A percentile compares a stretch with the other conserved stretches of the same genome.
phyloP scores from a whole-genome alignment of 1,140 invertebrate genomes.

The Amyelois transitella region DNA sequence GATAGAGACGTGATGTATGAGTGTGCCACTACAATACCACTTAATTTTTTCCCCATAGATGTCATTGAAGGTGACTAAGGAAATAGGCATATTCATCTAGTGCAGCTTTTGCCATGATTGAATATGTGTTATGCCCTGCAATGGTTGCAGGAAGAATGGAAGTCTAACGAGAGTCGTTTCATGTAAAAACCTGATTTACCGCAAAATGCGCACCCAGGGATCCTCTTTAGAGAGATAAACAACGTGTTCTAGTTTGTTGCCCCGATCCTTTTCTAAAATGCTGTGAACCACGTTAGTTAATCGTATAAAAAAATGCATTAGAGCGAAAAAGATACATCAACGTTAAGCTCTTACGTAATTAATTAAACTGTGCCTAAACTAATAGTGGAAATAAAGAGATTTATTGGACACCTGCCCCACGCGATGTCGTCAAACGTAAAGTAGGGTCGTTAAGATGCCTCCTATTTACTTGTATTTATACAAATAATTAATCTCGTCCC shows the following conservation, averaged over 20 bases:
- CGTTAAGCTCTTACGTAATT: background rate
- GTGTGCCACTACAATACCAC: too few relatives aligned
- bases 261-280: background rate
- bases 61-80: too few relatives aligned
- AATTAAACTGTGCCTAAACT: conserved; percentile 7
- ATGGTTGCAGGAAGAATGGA: too few relatives aligned
- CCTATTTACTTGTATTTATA: background rate
- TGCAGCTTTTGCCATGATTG: too few relatives aligned
- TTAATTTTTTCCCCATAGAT: too few relatives aligned
- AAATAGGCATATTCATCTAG: too few relatives aligned
- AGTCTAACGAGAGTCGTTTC: too few relatives aligned
- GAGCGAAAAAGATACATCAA: background rate
- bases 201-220: too few relatives aligned
- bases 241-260: background rate
- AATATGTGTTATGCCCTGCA: too few relatives aligned
- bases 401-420: conserved; percentile 6
- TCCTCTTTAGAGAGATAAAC: too few relatives aligned
- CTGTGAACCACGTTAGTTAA: background rate
- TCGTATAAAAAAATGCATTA: background rate
- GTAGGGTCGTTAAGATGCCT: background rate
- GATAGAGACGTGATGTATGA: too few relatives aligned
- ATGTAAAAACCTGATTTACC: too few relatives aligned
- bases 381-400: conserved; percentile 12
- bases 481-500: background rate
- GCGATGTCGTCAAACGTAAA: background rate